Conservation (phyloP, 2,888 invertebrate species). For the Maniola hyperantus region DNA sequence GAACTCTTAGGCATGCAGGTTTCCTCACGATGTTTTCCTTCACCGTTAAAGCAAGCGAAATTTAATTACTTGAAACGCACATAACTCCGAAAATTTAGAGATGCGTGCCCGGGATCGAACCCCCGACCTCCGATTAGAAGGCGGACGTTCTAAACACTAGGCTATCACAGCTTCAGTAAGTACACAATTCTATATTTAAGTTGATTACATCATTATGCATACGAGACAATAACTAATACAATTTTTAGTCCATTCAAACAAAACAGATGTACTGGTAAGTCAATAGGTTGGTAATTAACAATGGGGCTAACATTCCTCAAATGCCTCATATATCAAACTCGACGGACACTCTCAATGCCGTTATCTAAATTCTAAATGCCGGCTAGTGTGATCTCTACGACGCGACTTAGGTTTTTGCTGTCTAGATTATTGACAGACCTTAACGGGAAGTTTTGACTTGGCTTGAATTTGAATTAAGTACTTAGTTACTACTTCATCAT, state of each 20-base stretch:
- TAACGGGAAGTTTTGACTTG: too few relatives aligned
- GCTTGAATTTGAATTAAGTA: too few relatives aligned
- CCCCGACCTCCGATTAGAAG: too few relatives aligned
- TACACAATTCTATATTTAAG: not conserved
- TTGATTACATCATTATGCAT: not conserved
- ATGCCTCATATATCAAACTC: slow-evolving; percentile 35
- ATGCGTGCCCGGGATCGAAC: too few relatives aligned
- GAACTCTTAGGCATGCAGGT: too few relatives aligned
- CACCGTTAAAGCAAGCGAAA: too few relatives aligned
- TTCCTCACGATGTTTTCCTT: too few relatives aligned
- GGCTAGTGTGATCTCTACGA: not conserved
- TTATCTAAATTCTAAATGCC: slow-evolving; percentile 17
- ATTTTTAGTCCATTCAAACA: not conserved
- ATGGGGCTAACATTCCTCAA: slow-evolving; percentile 34
- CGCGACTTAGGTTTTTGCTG: not conserved
- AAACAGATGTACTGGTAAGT: slow-evolving; percentile 16
- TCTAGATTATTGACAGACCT: not conserved
- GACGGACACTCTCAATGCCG: slow-evolving; percentile 8
- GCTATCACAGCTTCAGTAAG: too few relatives aligned
- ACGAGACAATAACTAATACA: not conserved
- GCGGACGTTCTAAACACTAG: too few relatives aligned
- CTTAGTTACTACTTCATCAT: too few relatives aligned
- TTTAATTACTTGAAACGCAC: too few relatives aligned
- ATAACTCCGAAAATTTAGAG: too few relatives aligned
- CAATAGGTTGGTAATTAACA: slow-evolving; percentile 30